These are phyloP conservation scores for Seira sanloemensis DNA, from an alignment of 2,888 invertebrate genomes.

Conservation along the genomic window DNA sequence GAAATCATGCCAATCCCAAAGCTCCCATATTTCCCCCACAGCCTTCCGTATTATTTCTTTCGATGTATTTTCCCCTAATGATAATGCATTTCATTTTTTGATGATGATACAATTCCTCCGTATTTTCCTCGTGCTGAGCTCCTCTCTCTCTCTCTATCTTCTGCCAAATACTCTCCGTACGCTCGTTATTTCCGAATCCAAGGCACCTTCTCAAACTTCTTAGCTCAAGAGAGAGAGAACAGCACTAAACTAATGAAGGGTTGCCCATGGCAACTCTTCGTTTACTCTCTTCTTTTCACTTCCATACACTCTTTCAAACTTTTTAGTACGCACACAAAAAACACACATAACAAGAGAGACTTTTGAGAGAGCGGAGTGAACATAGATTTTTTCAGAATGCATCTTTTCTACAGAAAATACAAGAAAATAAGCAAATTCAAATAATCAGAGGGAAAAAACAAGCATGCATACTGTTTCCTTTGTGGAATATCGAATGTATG, in stretches of 20 bases:
- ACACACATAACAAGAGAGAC: slow-evolving; percentile 6
- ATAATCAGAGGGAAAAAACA: neutral
- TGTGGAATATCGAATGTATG: neutral
- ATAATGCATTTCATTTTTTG: slow-evolving; percentile 10
- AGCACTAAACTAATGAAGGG: slow-evolving; percentile 72
- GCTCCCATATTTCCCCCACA: neutral
- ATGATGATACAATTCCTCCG: neutral
- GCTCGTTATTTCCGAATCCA: slow-evolving; percentile 26
- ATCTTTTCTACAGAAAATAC: slow-evolving; percentile 4
- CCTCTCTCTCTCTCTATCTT: neutral
- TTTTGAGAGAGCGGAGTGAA: too few species aligned
- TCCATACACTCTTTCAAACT: slow-evolving; percentile 27
- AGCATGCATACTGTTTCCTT: neutral
- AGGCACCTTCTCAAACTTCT: slow-evolving; percentile 55
- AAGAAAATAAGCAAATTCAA: neutral
- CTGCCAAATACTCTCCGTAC: neutral
- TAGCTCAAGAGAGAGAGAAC: slow-evolving; percentile 58
- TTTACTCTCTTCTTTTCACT: slow-evolving; percentile 61
- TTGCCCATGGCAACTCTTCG: slow-evolving; percentile 72
- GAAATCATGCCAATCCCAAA: too few species aligned
- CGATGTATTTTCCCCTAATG: neutral
- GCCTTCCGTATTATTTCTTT: neutral
- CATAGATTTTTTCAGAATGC: too few species aligned
- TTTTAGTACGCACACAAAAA: slow-evolving; percentile 41
- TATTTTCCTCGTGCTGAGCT: neutral